Evolutionary conservation across 2,888 invertebrate species (phyloP).

Genomic region (Heteropelma amictum): DNA sequence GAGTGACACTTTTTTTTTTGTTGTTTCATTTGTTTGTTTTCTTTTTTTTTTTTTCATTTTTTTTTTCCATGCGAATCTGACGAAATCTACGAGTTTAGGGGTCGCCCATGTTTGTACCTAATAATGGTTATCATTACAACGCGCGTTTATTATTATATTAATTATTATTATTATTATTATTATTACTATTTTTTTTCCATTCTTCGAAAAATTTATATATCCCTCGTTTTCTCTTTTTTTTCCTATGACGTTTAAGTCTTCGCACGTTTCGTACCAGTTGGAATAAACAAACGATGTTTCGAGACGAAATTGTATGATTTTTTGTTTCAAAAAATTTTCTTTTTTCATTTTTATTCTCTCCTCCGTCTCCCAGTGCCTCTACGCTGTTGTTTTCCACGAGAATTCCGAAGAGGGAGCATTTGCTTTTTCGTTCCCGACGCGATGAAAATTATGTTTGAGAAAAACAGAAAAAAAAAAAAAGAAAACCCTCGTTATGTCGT

Average conservation of each 20-base stretch:
- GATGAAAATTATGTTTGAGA: background rate
- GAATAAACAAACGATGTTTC: conserved; percentile 27
- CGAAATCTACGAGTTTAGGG: conserved; percentile 2
- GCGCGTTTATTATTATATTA: conserved; percentile 5
- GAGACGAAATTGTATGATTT: conserved; percentile 6
- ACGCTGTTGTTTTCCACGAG: conserved; percentile 35
- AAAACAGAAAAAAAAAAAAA: background rate
- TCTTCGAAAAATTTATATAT: conserved; percentile 20
- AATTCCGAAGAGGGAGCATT: too few relatives aligned
- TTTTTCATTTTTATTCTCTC: conserved; percentile 26
- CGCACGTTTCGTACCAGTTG: conserved; percentile 24
- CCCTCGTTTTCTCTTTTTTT: conserved; percentile 31
- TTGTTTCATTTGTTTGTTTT: conserved; percentile 1
- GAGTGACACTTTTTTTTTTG: too few relatives aligned
- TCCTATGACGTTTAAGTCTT: conserved; percentile 25
- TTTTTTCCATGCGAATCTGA: conserved; percentile 13
- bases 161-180: conserved; percentile 5
- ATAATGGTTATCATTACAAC: background rate
- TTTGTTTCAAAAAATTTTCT: too few relatives aligned
- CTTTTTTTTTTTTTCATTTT: conserved; percentile 17
- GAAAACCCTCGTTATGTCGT: background rate
- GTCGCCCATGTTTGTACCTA: conserved; percentile 16
- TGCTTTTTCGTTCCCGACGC: conserved; percentile 43
- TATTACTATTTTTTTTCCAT: conserved; percentile 17
- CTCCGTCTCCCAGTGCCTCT: background rate